Evolutionary conservation across 2,797 vertebrate genomes (phyloP), one percentile per base, ranked within the genome.

Genomic region (Manis crassicaudata): DNA sequence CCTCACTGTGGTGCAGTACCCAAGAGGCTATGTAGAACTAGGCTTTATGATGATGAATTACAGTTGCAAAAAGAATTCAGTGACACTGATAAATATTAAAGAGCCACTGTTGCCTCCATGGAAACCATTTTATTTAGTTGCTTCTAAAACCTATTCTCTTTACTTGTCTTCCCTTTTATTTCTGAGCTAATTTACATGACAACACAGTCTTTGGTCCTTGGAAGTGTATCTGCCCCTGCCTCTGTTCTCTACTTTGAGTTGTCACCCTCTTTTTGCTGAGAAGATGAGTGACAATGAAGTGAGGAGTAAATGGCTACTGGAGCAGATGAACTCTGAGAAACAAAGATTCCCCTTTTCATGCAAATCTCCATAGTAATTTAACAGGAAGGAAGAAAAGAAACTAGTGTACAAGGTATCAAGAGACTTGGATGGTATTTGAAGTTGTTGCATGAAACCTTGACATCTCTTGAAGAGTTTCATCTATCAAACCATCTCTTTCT

Each of bases 301-400:
- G 96, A 96, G 54, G 88, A 95, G 93, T 91, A 90, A 96, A 93
- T 91, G 89, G 75, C 81, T 60, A 82, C 91, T 87, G 83, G 82
- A 96, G 91, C 94, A 97, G 96, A 97, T 97, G 97, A 97, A 97
- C 96, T 97, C 60, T 2, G 40, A 58, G 40, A 68, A 84, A 95
- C 96, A 97, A 97, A 97, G 77, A 37, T 52, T 52, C 56, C 88
- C 60, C 85, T 97, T 97, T 70, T 97, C 88, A 96, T 97, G 96
- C 92, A 95, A 96, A 98, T 98, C 21, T 60, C 75, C 70, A 23
- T 23, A 93, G 90, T 89, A n/a, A 95, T 96, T 97, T 96, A 94
- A 98, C 83, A 81, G 6, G 79, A 77, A 82, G 80, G 72, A 91
- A 94, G 91, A 84, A 96, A 97, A 96, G 94, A 92, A 95, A 79